Conservation (phyloP, 2,797 vertebrate genomes). For the Echiichthys vipera region DNA sequence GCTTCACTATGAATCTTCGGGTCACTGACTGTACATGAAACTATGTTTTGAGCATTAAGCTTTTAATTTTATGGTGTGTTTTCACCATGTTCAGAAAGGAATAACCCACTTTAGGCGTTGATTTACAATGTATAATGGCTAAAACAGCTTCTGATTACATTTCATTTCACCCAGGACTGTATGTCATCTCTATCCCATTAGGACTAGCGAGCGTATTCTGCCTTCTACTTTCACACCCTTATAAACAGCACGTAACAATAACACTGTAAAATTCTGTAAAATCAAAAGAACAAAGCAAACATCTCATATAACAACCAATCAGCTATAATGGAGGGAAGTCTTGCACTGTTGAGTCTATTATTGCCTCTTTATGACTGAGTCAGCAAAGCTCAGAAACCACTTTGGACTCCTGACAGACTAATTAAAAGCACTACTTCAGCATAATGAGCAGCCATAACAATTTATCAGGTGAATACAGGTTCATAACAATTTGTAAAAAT, state of each 20-base stretch:
- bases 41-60: slow-evolving; percentile 20
- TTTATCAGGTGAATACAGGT: slow-evolving; percentile 55
- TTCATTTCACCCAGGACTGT: slow-evolving; percentile 9
- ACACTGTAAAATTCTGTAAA: slow-evolving; percentile 39
- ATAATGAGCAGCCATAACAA: slow-evolving; percentile 63
- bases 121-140: slow-evolving; percentile 13
- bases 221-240: not conserved
- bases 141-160: slow-evolving; percentile 22
- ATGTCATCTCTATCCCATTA: not conserved
- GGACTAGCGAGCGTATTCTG: not conserved
- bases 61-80: slow-evolving; percentile 31
- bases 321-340: slow-evolving; percentile 51
- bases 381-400: slow-evolving; percentile 57
- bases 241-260: not conserved
- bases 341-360: slow-evolving; percentile 57
- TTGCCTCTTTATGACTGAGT: slow-evolving; percentile 64
- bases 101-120: slow-evolving; percentile 13
- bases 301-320: slow-evolving; percentile 37
- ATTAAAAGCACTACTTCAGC: slow-evolving; percentile 61
- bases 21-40: slow-evolving; percentile 12
- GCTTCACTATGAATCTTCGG: not conserved
- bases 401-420: slow-evolving; percentile 71
- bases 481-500: slow-evolving; percentile 52
- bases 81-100: slow-evolving; percentile 23
- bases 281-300: slow-evolving; percentile 48